These are phyloP conservation scores for Amphiprion percula DNA, from an alignment of 2,113 vertebrate species.

Conservation along the genomic window DNA sequence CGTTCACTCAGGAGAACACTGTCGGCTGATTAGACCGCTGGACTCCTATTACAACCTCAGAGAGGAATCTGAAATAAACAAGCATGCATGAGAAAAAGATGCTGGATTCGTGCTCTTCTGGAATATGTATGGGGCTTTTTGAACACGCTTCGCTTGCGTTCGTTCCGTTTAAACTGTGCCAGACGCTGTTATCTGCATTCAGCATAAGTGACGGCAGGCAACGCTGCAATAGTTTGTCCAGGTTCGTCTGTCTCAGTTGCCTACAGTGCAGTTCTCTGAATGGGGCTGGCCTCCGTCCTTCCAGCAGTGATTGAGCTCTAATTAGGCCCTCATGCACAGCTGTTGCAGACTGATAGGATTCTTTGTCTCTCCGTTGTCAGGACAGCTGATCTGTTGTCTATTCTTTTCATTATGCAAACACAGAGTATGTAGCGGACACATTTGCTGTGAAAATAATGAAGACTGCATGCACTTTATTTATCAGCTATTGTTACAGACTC, in stretches of 20 bases:
- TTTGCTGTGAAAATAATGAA: slow-evolving; percentile 59
- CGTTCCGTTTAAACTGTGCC: slow-evolving; percentile 18
- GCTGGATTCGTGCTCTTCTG: neutral
- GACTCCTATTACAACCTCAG: slow-evolving; percentile 27
- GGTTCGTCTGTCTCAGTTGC: slow-evolving; percentile 54
- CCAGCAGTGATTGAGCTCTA: slow-evolving; percentile 61
- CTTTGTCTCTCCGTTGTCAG: slow-evolving; percentile 58
- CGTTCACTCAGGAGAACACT: slow-evolving; percentile 52
- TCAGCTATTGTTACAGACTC: slow-evolving; percentile 6
- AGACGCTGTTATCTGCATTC: slow-evolving; percentile 38
- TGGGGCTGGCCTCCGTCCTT: slow-evolving; percentile 30
- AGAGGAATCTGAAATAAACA: slow-evolving; percentile 13
- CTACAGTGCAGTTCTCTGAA: slow-evolving; percentile 53
- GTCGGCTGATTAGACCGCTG: slow-evolving; percentile 47
- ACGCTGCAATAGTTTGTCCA: slow-evolving; percentile 34
- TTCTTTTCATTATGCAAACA: slow-evolving; percentile 60
- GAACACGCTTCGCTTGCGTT: slow-evolving; percentile 24
- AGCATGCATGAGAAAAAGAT: neutral
- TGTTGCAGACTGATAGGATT: slow-evolving; percentile 67
- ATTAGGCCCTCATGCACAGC: slow-evolving; percentile 68
- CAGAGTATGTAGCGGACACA: slow-evolving; percentile 31
- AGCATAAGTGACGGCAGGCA: slow-evolving; percentile 33
- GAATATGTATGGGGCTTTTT: slow-evolving; percentile 13
- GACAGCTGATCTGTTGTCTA: slow-evolving; percentile 53
- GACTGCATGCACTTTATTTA: slow-evolving; percentile 44